phyloP scores from a whole-genome alignment of 2,797 vertebrate species.

The Syngnathus acus region DNA sequence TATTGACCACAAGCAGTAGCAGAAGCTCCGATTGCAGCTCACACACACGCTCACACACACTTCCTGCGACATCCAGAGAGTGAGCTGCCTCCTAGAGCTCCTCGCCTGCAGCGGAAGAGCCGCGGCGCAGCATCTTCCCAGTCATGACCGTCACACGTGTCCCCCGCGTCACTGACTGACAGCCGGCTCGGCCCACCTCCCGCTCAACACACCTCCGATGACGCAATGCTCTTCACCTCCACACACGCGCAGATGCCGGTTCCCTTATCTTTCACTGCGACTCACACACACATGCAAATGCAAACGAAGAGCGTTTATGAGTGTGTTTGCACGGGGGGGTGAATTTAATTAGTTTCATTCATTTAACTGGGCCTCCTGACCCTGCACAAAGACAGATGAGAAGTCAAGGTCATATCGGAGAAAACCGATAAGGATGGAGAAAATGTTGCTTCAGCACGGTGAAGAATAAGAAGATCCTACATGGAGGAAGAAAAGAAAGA shows the following conservation, averaged over 20 bases:
- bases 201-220: constrained; percentile 69
- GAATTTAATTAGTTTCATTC: not conserved
- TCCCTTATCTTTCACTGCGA: constrained; percentile 20
- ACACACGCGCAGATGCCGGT: constrained; percentile 32
- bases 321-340: not conserved
- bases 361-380: not conserved
- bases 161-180: constrained; percentile 77
- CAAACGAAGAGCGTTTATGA: not conserved
- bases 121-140: constrained; percentile 53
- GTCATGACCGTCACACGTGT: constrained; percentile 78
- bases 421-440: not conserved
- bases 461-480: constrained; percentile 6
- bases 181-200: constrained; percentile 63
- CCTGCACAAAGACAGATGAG: not conserved
- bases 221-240: constrained; percentile 65
- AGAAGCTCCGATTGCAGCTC: constrained; percentile 56
- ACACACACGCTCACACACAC: constrained; percentile 18
- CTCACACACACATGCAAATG: constrained; percentile 20
- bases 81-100: constrained; percentile 61
- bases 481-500: constrained; percentile 24
- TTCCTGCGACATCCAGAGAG: constrained; percentile 31
- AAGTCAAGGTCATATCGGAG: not conserved
- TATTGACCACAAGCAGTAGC: constrained; percentile 58
- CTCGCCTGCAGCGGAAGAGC: constrained; percentile 62
- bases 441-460: constrained; percentile 6